A percentile compares a stretch with the other conserved stretches of the same genome.
Evolutionary conservation across 2,888 invertebrate species (phyloP).

Genomic region (Eutolmus rufibarbis): DNA sequence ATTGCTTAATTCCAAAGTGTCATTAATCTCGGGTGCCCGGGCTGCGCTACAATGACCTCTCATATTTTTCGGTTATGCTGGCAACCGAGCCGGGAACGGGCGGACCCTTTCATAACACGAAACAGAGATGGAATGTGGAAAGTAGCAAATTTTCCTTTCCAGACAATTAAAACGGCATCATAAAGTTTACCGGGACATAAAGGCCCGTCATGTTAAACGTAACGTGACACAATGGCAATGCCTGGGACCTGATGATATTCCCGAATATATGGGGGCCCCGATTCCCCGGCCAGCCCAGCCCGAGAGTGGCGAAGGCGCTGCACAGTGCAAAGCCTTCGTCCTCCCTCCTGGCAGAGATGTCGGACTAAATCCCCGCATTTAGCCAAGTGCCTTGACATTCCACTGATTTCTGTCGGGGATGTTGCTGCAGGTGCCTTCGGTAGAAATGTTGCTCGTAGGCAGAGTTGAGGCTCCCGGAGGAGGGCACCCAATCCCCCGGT

Average conservation of each 20-base stretch:
- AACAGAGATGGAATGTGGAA: conserved; percentile 20
- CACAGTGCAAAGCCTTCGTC: neutral
- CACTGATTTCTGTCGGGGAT: conserved; percentile 27
- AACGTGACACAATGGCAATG: conserved; percentile 42
- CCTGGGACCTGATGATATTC: conserved; percentile 30
- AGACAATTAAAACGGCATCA: conserved; percentile 46
- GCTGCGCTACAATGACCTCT: conserved; percentile 17
- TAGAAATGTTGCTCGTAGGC: neutral
- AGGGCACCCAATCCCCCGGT: neutral
- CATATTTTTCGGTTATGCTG: conserved; percentile 5
- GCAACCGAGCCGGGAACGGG: neutral
- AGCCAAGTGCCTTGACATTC: conserved; percentile 35
- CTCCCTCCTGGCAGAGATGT: neutral
- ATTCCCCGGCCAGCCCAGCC: neutral
- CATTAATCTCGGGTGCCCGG: conserved; percentile 4
- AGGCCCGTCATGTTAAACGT: conserved; percentile 44
- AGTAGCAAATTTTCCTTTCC: conserved; percentile 44
- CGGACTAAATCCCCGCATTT: neutral
- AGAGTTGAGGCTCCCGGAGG: neutral
- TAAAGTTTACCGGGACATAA: conserved; percentile 45
- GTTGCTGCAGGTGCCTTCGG: conserved; percentile 14
- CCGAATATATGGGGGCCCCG: neutral
- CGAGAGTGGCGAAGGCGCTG: neutral
- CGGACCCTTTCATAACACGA: neutral
- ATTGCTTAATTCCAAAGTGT: conserved; percentile 23